A percentile compares a stretch with the other conserved stretches of the same genome.
phyloP scores from a whole-genome alignment of 2,888 invertebrate species.

The Acrobasis repandana region DNA sequence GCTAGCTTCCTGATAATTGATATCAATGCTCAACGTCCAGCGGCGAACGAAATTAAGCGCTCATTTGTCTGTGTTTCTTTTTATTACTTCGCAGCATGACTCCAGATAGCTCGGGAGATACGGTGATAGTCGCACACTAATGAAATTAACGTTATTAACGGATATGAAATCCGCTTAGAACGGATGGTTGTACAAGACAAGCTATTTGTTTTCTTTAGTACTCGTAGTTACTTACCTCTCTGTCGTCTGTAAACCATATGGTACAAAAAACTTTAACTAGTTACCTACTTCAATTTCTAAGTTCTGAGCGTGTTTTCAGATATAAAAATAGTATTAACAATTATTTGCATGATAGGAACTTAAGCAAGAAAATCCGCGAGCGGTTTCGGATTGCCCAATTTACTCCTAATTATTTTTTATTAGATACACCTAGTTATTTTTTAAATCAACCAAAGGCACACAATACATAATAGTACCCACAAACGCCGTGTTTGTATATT shows the following conservation, averaged over 20 bases:
- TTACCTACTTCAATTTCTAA: background rate
- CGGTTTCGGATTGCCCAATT: too few relatives aligned
- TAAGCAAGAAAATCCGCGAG: too few relatives aligned
- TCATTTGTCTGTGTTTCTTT: conserved; percentile 60
- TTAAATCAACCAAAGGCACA: too few relatives aligned
- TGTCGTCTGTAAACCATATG: background rate
- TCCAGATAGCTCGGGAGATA: conserved; percentile 35
- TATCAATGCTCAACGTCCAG: conserved; percentile 70
- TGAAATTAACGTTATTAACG: conserved; percentile 35
- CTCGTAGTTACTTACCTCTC: too few relatives aligned
- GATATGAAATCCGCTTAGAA: conserved; percentile 31
- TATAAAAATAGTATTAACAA: too few relatives aligned
- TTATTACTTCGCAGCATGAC: conserved; percentile 57
- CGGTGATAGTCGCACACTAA: conserved; percentile 27
- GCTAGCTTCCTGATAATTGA: conserved; percentile 73
- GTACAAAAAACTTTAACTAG: background rate
- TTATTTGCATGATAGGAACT: too few relatives aligned
- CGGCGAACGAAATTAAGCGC: conserved; percentile 62
- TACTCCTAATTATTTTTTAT: too few relatives aligned
- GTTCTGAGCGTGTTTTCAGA: too few relatives aligned
- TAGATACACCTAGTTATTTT: too few relatives aligned
- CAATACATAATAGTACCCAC: too few relatives aligned
- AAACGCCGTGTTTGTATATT: too few relatives aligned
- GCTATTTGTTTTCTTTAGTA: background rate
- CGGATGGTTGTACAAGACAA: background rate